Percentiles rank a stretch among this genome's conserved stretches.
Evolutionary conservation across 2,888 invertebrate genomes (phyloP).

Genomic region (Nymphalis urticae): DNA sequence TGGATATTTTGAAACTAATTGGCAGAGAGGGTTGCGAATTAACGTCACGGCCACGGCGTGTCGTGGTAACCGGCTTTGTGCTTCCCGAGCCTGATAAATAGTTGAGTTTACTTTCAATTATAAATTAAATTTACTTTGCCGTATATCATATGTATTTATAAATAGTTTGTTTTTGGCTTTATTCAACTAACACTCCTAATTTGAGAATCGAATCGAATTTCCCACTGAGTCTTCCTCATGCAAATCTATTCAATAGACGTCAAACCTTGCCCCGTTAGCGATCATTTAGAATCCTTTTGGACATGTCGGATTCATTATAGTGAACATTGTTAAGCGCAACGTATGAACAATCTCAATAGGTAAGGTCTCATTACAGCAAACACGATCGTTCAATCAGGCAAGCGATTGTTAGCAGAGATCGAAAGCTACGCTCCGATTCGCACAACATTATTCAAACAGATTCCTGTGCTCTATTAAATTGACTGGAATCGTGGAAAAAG

Average conservation of each 20-base stretch:
- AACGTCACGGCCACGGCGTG: constrained; percentile 73
- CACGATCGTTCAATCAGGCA: constrained; percentile 66
- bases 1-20: constrained; percentile 81
- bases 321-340: constrained; percentile 43
- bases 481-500: constrained; percentile 28
- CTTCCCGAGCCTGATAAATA: constrained; percentile 53
- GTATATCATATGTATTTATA: constrained; percentile 21
- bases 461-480: constrained; percentile 45
- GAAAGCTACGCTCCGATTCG: constrained; percentile 66
- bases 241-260: constrained; percentile 42
- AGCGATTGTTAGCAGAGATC: constrained; percentile 61
- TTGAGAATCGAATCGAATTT: constrained; percentile 8
- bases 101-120: constrained; percentile 53
- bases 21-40: constrained; percentile 82
- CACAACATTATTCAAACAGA: constrained; percentile 55
- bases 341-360: constrained; percentile 57
- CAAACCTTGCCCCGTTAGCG: constrained; percentile 48
- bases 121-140: constrained; percentile 32
- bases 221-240: constrained; percentile 24
- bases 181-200: not conserved
- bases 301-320: constrained; percentile 48
- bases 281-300: constrained; percentile 44
- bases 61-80: constrained; percentile 66
- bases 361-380: constrained; percentile 63
- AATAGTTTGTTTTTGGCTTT: constrained; percentile 1